Base-by-base conservation (phyloP, 2,888 invertebrate genomes). In the Crepidodera aurea region DNA sequence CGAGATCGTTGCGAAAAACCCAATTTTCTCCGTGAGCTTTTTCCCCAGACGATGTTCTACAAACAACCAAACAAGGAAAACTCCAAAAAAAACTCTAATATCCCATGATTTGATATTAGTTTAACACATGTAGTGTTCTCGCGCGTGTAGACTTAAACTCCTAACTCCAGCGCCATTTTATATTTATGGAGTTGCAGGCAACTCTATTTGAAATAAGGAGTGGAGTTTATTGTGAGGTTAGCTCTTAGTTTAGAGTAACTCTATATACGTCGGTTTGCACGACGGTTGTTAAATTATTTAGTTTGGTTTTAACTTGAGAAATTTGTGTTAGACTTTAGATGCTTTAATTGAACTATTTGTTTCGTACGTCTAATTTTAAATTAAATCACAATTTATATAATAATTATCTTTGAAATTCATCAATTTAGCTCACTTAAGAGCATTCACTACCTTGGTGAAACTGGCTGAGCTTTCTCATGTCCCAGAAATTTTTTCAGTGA, bases 21-120 rank as follows among this genome's bases (percentile, higher is more conserved):
- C 63, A 63, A 63, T 63, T 63, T 63, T 42, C 55, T 53, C 16
- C 15, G 8, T 19, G n/a, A 34, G 50, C 7, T 48, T 58, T 54
- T 53, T 54, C 65, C 60, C 25, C 8, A 13, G 57, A 57, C 60
- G 60, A 59, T 51, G 56, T 51, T 51, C 34, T 50, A 13, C 44
- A 54, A 62, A 59, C 61, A 60, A 62, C 51, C n/a, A 44, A 51
- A 50, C 34, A 51, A 54, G 57, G 34, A 32, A 54, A 51, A 44
- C 42, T 60, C 51, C 51, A 54, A 46, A 27, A 42, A 32, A 40
- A 60, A 57, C 60, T 48, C 53, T 64, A 64, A 65, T 61, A 65
- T 61, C 54, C 58, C 44, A 51, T 59, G 64, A 62, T 65, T 56
- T 62, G 51, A 58, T 65, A 51, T 55, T 42, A 51, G 44, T 32